Base-by-base conservation (phyloP, 2,797 vertebrate species). In the Sternarchorhynchus goeldii region DNA sequence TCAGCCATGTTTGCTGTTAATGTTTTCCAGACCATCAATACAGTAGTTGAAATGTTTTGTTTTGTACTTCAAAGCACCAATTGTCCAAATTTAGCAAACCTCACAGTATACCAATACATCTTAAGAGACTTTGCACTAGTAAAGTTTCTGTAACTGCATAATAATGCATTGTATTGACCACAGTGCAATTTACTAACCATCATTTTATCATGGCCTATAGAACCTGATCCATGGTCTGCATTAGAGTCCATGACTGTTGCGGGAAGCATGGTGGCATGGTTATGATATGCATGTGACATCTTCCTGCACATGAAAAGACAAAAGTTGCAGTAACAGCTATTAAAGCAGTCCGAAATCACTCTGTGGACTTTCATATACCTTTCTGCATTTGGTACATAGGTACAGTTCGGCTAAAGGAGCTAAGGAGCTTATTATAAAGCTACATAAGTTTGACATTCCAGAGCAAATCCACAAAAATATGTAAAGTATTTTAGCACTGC, bases 171-270 rank as follows among this genome's bases (percentile, higher is more conserved):
- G 18, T 8, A 8, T 12, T 41, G 14, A 59, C 20, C 17, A 39
- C 59, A 55, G 6, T 63, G 18, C 0, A 21, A 20, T 21, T 20
- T 63, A 75, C 81, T 85, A 53, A 87, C 84, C 87, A 85, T 88
- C 85, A 86, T 87, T 62, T 36, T 20, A 55, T 16, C 73, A 16
- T 82, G 69, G 10, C 32, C 12, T 66, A 73, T 83, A 12, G 50
- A 3, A 56, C 31, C 81, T 5, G 36, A 18, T 1, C 55, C 62
- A 21, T 82, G 76, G 12, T 78, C 31, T 45, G 34, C 66, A 16
- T 81, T 65, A 34, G 73, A 6, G 14, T 34, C 64, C 4, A 77
- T 75, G 57, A 36, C 17, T 4, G 31, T 2, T 18, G 60, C 1
- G 7, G 85, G 16, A 63, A 45, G 0, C 80, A 72, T 81, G 55